These are phyloP conservation scores for Pseudopleuronectes americanus DNA, from an alignment of 2,797 vertebrate genomes.

Conservation along the genomic window DNA sequence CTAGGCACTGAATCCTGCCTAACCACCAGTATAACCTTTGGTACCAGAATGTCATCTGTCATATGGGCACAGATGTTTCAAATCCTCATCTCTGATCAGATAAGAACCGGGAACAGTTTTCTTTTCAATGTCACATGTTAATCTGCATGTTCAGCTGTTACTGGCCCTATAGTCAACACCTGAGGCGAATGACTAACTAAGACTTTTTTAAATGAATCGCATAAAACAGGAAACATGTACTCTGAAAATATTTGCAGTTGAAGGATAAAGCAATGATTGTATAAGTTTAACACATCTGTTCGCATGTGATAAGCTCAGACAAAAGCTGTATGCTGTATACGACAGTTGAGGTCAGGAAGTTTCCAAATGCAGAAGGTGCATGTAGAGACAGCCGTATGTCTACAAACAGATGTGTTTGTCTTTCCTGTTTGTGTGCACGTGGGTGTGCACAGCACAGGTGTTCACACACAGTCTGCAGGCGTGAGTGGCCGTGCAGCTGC, in stretches of 20 bases:
- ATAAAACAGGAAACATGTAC: background rate
- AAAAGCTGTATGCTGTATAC: background rate
- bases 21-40: conserved; percentile 53
- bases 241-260: conserved; percentile 5
- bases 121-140: conserved; percentile 3
- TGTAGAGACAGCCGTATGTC: background rate
- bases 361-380: conserved; percentile 3
- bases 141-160: conserved; percentile 16
- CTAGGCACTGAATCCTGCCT: conserved; percentile 8
- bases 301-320: conserved; percentile 6
- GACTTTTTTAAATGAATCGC: background rate
- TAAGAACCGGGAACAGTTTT: background rate
- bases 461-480: background rate
- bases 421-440: conserved; percentile 24
- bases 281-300: conserved; percentile 8
- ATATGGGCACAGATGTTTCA: background rate
- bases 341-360: background rate
- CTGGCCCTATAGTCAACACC: conserved; percentile 27
- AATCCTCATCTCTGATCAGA: background rate
- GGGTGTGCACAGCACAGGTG: conserved; percentile 11
- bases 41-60: background rate
- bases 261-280: background rate
- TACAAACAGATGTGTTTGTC: conserved; percentile 10
- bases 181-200: background rate
- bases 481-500: conserved; percentile 11